Base-by-base conservation (phyloP, 1,140 invertebrate genomes). In the Drosophila yakuba region DNA sequence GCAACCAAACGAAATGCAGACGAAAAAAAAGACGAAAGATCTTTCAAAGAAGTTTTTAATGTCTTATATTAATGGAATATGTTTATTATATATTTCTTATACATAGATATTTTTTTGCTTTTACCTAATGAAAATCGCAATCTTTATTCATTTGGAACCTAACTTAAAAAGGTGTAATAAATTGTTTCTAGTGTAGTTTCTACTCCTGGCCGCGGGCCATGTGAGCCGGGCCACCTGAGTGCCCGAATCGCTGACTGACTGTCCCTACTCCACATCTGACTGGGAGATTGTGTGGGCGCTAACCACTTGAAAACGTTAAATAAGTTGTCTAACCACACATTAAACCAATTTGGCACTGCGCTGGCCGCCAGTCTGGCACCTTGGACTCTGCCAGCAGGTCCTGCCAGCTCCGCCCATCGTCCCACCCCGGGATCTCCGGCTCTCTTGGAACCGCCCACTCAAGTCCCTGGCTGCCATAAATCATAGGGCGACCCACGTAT, bases 251-350 rank as follows among this genome's bases (percentile, higher is more conserved):
- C 62, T 47, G 62, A 69, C 61, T 36, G 66, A 71, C 60, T 64
- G 67, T 76, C 74, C 72, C 74, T 56, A 57, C 55, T 60, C 68
- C 68, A 72, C 44, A 71, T 72, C 63, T 72, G 68, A 61, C 38
- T 36, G 68, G 52, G 44, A 36, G 45, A 44, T 56, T 54, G 57
- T 52, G 69, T 62, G 48, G 58, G 61, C 68, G 83, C 72, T 67
- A 84, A 78, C 85, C 85, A 89, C 85, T 90, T 90, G 79, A 88
- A 88, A 89, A 88, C 80, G 83, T 89, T 84, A 89, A 89, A 89
- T 89, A 89, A 89, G 84, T 89, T 89, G 84, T 89, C 80, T 89
- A 89, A 89, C 84, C 84, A 74, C 84, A 89, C 80, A 89, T 89
- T 89, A 89, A 90, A 89, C 84, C 84, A 80, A 89, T 88, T 88